Conservation (phyloP, 2,113 vertebrate species). For the Xiphias gladius region DNA sequence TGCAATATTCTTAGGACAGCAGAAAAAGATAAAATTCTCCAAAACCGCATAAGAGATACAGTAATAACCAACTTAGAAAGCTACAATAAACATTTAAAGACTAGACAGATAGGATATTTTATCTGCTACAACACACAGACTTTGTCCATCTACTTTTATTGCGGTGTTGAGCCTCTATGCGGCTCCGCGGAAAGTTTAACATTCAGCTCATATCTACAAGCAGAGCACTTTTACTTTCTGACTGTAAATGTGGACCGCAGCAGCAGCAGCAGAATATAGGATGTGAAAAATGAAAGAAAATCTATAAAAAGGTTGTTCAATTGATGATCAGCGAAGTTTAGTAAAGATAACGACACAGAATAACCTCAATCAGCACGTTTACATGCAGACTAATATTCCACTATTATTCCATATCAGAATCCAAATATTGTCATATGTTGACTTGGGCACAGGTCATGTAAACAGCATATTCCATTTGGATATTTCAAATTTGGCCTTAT, state of each 20-base stretch:
- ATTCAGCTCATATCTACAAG: conserved; percentile 27
- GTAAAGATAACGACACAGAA: not conserved
- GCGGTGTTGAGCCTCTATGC: not conserved
- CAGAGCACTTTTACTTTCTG: not conserved
- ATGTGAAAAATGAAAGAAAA: not conserved
- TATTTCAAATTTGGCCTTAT: too few species aligned
- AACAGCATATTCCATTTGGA: too few species aligned
- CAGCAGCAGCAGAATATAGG: not conserved
- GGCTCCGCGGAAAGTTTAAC: conserved; percentile 3
- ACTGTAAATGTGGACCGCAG: not conserved
- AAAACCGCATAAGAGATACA: conserved; percentile 44
- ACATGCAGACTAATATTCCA: too few species aligned
- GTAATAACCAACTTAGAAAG: conserved; percentile 45
- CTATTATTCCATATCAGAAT: too few species aligned
- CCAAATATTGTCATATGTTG: too few species aligned
- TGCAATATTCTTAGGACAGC: conserved; percentile 45
- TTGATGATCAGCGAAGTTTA: not conserved
- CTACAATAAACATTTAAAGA: conserved; percentile 51
- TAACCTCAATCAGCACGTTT: not conserved
- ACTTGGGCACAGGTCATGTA: too few species aligned
- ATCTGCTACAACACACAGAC: conserved; percentile 28
- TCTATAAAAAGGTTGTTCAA: not conserved
- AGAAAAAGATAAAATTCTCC: conserved; percentile 44
- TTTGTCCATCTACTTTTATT: conserved; percentile 34
- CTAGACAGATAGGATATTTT: conserved; percentile 38